A percentile compares a stretch with the other conserved stretches of the same genome.
These are phyloP conservation scores for Dicrurus megarhynchus DNA, from an alignment of 2,113 vertebrate genomes.

Conservation along the genomic window DNA sequence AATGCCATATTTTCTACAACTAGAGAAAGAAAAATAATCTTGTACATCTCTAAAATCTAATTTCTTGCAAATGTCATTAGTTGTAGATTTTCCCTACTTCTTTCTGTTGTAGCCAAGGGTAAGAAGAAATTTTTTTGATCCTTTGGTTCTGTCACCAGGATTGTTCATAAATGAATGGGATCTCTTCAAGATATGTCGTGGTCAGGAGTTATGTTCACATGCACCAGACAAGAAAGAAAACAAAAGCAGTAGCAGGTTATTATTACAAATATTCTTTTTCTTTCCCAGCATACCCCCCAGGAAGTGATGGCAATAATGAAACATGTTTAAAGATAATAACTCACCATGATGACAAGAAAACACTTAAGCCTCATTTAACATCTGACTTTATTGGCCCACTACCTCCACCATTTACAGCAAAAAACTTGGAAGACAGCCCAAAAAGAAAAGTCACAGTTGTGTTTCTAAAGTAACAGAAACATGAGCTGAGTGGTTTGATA, in stretches of 20 bases:
- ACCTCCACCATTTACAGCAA: neutral
- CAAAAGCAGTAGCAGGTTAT: neutral
- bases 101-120: neutral
- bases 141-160: neutral
- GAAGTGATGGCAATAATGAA: slow-evolving; percentile 6
- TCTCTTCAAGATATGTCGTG: neutral
- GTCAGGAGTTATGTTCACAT: neutral
- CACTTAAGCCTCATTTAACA: slow-evolving; percentile 13
- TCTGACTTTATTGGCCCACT: slow-evolving; percentile 12
- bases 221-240: neutral
- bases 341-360: slow-evolving; percentile 12
- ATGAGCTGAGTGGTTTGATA: neutral
- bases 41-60: neutral
- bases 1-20: neutral
- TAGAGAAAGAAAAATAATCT: neutral
- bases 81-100: neutral
- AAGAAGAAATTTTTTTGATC: neutral
- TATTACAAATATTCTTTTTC: neutral
- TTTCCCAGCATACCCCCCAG: neutral
- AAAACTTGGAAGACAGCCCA: neutral
- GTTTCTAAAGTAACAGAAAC: neutral
- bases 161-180: neutral
- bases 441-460: neutral
- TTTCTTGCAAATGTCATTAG: neutral
- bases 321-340: slow-evolving; percentile 3